Evolutionary conservation across 2,888 invertebrate species (phyloP).

Genomic region (Dermolepida albohirtum): DNA sequence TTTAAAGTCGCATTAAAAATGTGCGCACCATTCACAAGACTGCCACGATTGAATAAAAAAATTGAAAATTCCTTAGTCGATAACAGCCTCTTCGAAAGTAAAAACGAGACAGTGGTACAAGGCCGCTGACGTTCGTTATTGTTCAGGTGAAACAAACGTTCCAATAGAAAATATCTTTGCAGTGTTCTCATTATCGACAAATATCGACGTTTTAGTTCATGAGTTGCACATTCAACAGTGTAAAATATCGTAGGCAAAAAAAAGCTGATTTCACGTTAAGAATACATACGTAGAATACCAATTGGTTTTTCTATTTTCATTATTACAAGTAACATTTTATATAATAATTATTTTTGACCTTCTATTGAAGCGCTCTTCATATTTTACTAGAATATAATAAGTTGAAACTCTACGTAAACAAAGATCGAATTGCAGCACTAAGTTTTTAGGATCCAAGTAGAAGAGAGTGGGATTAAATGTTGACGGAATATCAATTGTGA

Average conservation of each 20-base stretch:
- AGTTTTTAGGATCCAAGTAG: too few species aligned
- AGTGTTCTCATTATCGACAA: slow-evolving; percentile 4
- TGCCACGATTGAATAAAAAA: slow-evolving; percentile 4
- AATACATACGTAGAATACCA: neutral
- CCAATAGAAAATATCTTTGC: slow-evolving; percentile 2
- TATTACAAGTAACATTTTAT: too few species aligned
- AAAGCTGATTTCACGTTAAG: too few species aligned
- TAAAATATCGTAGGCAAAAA: too few species aligned
- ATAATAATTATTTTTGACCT: slow-evolving; percentile 2
- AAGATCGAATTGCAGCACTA: too few species aligned
- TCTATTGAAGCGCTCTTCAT: neutral
- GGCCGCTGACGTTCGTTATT: slow-evolving; percentile 40
- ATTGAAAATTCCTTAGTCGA: slow-evolving; percentile 33
- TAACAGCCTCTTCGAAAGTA: slow-evolving; percentile 43
- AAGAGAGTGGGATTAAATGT: too few species aligned
- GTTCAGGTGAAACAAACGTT: slow-evolving; percentile 28
- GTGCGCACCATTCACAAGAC: neutral
- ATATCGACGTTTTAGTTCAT: neutral
- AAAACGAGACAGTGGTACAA: slow-evolving; percentile 39
- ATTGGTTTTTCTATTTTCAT: neutral
- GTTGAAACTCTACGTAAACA: too few species aligned
- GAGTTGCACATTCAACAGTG: too few species aligned
- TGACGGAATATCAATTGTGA: too few species aligned
- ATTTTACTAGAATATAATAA: neutral
- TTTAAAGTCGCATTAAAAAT: neutral